Conservation (phyloP, 2,888 invertebrate species). For the Amaurobius ferox region DNA sequence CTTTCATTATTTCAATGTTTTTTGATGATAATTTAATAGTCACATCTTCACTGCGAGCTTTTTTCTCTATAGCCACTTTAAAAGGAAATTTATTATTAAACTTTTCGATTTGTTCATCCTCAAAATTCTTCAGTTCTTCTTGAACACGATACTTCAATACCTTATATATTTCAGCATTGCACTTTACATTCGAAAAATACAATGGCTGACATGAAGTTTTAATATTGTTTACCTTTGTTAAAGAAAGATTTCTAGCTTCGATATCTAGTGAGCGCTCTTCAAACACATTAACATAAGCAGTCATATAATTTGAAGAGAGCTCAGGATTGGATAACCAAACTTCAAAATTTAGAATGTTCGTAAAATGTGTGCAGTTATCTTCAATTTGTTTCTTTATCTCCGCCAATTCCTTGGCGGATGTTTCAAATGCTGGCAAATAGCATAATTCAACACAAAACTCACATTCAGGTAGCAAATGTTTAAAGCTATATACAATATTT, state of each 20-base stretch:
- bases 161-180: constrained; percentile 21
- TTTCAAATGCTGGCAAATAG: constrained; percentile 43
- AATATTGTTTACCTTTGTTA: neutral
- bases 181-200: constrained; percentile 39
- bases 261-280: constrained; percentile 13
- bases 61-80: constrained; percentile 25
- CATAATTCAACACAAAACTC: constrained; percentile 20
- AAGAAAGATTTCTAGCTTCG: constrained; percentile 13
- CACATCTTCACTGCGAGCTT: constrained; percentile 22
- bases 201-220: constrained; percentile 25
- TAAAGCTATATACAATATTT: constrained; percentile 28
- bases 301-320: constrained; percentile 40
- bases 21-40: constrained; percentile 45
- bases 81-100: no score
- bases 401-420: constrained; percentile 24
- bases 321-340: constrained; percentile 23
- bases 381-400: constrained; percentile 22
- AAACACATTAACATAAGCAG: constrained; percentile 38
- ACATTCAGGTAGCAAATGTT: neutral
- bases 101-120: neutral
- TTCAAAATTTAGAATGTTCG: constrained; percentile 26
- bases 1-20: constrained; percentile 27
- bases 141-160: constrained; percentile 27
- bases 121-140: constrained; percentile 15
- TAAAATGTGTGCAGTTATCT: constrained; percentile 7